Base-by-base conservation (phyloP, 2,888 invertebrate species). In the Epirrita christyi region DNA sequence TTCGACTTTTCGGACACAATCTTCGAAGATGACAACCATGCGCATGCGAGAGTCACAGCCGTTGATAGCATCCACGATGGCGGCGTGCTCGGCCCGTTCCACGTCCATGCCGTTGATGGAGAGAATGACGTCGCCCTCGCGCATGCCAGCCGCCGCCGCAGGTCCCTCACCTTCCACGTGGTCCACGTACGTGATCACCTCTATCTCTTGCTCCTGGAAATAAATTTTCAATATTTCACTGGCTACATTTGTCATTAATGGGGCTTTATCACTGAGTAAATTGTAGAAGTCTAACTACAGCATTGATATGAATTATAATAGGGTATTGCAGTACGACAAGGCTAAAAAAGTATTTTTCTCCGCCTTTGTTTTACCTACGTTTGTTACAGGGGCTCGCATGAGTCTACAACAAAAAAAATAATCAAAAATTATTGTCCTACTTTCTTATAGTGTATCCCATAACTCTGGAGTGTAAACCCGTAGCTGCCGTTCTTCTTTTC, bases 101-200 rank as follows among this genome's bases (percentile, higher is more conserved):
- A 99, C 97, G 78, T 97, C 98, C 42, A 94, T 94, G n/a, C 98
- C 98, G 86, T 99, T 98, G 73, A 99, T 98, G 42, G 98, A 97
- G 37, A 99, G 92, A 72, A 99, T 98, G 40, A 99, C 98, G 84
- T 99, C 99, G 11, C 99, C 99, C 86, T 98, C 97, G 8, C 98
- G 94, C 96, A 99, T 97, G 6, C 99, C 99, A 0, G 98, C 97
- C 62, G 95, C 94, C 74, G 96, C 97, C 0, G 99, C 98, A 0
- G 98, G 96, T 0, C 98, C 98, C 66, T 97, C 97, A 61, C 95
- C 94, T 71, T 98, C 98, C 54, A 99, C 98, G 82, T 98, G 98
- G 80, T 99, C 99, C 43, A 99, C 98, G 81, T 99, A 99, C 0
- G 98, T 99, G 57, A 99, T 97, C 93, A 98, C 96, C 86, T 99